Conservation (phyloP, 2,797 vertebrate species). For the Pipistrellus pipistrellus region DNA sequence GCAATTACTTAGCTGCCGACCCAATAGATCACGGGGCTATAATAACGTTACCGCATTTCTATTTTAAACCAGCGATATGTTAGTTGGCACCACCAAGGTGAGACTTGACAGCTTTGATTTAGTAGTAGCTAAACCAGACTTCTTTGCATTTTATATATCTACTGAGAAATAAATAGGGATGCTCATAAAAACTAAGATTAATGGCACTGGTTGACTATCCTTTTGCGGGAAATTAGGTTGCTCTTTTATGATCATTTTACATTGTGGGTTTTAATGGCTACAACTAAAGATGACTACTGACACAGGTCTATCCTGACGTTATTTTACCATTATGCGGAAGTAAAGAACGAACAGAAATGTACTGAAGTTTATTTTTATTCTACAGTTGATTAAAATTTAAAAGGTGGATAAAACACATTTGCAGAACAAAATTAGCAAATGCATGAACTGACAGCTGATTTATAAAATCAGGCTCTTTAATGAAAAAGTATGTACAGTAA, state of each 20-base stretch:
- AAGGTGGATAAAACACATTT: slow-evolving; percentile 44
- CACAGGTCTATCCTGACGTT: neutral
- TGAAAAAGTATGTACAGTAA: slow-evolving; percentile 49
- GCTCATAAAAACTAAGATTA: neutral
- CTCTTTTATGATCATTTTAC: neutral
- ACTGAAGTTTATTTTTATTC: slow-evolving; percentile 15
- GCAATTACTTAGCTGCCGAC: too few species aligned
- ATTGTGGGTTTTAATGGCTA: neutral
- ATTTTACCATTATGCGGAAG: neutral
- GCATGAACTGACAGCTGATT: neutral
- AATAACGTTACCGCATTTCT: neutral
- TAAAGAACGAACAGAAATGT: neutral
- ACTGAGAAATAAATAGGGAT: neutral
- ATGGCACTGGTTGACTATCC: neutral
- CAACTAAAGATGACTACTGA: neutral
- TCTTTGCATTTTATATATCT: slow-evolving; percentile 9
- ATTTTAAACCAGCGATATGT: neutral
- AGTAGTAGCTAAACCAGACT: neutral
- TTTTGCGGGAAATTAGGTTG: neutral
- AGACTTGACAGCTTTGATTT: slow-evolving; percentile 21
- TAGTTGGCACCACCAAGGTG: neutral
- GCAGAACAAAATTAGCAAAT: slow-evolving; percentile 31
- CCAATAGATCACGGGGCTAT: neutral
- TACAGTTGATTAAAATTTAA: slow-evolving; percentile 31
- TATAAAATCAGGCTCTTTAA: slow-evolving; percentile 30